Evolutionary conservation across 53 echinoderm and acorn worm genomes (phyloP).

Genomic region (Paracentrotus lividus): DNA sequence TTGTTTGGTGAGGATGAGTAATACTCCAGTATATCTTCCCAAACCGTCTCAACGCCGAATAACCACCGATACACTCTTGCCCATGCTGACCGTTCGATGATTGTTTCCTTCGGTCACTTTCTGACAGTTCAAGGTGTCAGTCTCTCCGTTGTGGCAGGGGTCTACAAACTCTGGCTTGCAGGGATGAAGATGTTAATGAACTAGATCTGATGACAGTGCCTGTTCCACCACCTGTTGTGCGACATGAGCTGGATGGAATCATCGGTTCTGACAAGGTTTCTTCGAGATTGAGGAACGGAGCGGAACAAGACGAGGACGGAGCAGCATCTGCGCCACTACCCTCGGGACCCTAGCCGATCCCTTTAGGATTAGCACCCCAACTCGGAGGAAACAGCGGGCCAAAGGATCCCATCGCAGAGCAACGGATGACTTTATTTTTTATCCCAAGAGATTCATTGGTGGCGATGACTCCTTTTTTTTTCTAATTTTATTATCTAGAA

Average conservation of each 20-base stretch:
- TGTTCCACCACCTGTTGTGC: not conserved
- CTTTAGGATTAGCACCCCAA: slow-evolving; percentile 53
- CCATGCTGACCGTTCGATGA: no score
- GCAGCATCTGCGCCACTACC: slow-evolving; percentile 43
- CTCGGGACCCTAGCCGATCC: slow-evolving; percentile 31
- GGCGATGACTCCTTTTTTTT: slow-evolving; percentile 14
- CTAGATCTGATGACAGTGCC: slow-evolving; percentile 49
- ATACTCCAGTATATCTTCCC: no score
- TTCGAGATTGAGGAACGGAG: slow-evolving; percentile 13
- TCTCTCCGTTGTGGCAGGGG: not conserved
- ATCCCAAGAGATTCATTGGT: slow-evolving; percentile 19
- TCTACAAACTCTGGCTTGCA: no score
- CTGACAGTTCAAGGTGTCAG: no score
- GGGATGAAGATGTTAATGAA: slow-evolving; percentile 40
- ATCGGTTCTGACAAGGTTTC: slow-evolving; percentile 26
- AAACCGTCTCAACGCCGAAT: no score
- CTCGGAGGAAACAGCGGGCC: slow-evolving; percentile 51
- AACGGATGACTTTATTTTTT: slow-evolving; percentile 16
- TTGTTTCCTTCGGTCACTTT: no score
- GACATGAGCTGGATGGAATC: not conserved
- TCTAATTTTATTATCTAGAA: not conserved
- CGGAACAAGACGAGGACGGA: slow-evolving; percentile 22
- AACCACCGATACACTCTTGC: no score
- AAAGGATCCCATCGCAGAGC: slow-evolving; percentile 34
- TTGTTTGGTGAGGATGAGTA: not conserved